Conservation (phyloP, 2,113 vertebrate genomes). For the Alces alces region DNA sequence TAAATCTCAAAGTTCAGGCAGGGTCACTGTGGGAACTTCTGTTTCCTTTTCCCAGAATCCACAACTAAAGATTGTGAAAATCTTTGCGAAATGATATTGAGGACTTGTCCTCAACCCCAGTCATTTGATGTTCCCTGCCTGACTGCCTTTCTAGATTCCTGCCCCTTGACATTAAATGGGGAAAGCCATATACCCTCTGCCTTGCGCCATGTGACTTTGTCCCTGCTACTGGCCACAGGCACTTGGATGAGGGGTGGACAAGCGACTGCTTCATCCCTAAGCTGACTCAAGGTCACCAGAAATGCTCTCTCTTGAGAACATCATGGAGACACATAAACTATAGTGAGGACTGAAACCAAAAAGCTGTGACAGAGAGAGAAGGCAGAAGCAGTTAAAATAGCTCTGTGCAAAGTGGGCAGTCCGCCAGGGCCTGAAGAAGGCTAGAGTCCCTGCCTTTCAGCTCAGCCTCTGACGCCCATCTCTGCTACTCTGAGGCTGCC, state of each 20-base stretch:
- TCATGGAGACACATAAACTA: background rate
- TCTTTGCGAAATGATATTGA: background rate
- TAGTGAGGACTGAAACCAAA: background rate
- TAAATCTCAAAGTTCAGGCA: background rate
- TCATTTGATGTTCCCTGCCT: background rate
- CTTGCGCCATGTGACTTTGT: background rate
- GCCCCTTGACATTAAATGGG: background rate
- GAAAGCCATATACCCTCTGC: background rate
- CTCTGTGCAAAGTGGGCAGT: background rate
- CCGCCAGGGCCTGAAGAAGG: background rate
- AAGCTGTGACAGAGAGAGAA: background rate
- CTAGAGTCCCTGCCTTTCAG: background rate
- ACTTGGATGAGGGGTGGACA: background rate
- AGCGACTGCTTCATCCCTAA: background rate
- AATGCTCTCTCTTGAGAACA: background rate
- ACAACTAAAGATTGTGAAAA: background rate
- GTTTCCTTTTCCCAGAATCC: background rate
- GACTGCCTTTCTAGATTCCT: background rate
- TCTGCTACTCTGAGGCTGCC: background rate
- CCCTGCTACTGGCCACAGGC: background rate
- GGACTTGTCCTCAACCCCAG: background rate
- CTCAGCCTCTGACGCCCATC: background rate
- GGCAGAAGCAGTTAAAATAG: background rate
- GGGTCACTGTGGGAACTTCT: background rate
- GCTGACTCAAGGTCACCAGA: background rate